These are phyloP conservation scores for Chiloscyllium punctatum DNA, from an alignment of 2,797 vertebrate species.

Conservation along the genomic window DNA sequence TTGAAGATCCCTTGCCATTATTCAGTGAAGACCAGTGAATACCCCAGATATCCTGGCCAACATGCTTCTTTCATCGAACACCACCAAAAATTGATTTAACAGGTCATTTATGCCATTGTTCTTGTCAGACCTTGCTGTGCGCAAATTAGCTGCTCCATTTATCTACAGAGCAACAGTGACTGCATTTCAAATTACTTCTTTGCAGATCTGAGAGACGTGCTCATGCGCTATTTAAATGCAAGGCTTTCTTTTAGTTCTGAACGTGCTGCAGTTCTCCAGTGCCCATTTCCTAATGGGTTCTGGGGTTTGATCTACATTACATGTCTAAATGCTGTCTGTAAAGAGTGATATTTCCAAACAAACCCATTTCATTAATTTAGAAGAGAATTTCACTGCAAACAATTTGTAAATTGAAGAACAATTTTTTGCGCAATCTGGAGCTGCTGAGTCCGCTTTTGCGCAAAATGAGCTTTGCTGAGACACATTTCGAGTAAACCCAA, in stretches of 20 bases:
- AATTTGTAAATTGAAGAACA: not conserved
- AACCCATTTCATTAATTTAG: not conserved
- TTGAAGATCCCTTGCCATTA: not conserved
- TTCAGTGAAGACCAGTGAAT: not conserved
- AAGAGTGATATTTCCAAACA: not conserved
- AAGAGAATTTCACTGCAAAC: not conserved
- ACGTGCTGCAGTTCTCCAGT: not conserved
- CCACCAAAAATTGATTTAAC: not conserved
- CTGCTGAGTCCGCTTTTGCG: conserved; percentile 7
- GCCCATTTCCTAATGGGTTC: not conserved
- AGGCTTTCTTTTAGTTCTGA: not conserved
- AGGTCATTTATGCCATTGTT: not conserved
- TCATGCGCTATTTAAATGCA: not conserved
- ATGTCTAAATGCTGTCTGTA: not conserved
- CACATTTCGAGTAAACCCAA: not conserved
- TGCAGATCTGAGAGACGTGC: not conserved
- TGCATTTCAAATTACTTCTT: not conserved
- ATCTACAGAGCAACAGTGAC: not conserved
- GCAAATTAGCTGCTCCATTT: not conserved
- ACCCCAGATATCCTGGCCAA: not conserved
- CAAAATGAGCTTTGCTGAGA: conserved; percentile 11
- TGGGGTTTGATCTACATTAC: not conserved
- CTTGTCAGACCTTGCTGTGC: not conserved
- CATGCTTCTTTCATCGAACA: not conserved
- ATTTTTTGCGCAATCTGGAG: not conserved